A percentile compares a stretch with the other conserved stretches of the same genome.
phyloP scores from a whole-genome alignment of 2,797 vertebrate genomes.

The Oophaga sylvatica region DNA sequence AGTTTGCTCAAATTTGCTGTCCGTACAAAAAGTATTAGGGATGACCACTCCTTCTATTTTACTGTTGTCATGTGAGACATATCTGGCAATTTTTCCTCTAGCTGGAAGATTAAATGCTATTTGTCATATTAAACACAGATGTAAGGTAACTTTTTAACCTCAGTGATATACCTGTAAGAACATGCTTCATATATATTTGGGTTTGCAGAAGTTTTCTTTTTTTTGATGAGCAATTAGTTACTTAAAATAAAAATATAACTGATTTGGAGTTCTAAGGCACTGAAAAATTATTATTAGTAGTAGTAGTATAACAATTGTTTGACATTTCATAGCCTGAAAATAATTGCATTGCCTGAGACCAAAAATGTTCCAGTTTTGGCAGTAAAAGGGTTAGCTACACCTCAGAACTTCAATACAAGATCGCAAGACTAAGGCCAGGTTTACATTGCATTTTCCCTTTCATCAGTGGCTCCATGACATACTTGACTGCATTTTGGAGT shows the following conservation, averaged over 20 bases:
- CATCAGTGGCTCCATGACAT: too few relatives aligned
- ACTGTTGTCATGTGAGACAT: conserved; percentile 77
- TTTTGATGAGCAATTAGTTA: conserved; percentile 61
- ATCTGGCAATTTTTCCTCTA: conserved; percentile 70
- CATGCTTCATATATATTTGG: conserved; percentile 69
- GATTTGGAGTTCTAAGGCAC: background rate
- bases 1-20: conserved; percentile 77
- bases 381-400: too few relatives aligned
- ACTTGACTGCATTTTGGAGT: too few relatives aligned
- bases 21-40: conserved; percentile 73
- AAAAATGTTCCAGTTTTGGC: too few relatives aligned
- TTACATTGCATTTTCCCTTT: too few relatives aligned
- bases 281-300: background rate
- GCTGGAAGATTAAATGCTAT: conserved; percentile 71
- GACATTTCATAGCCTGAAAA: too few relatives aligned
- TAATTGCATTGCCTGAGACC: too few relatives aligned
- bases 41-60: conserved; percentile 72
- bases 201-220: conserved; percentile 43
- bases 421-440: too few relatives aligned
- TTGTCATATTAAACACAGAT: conserved; percentile 78
- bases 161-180: conserved; percentile 76
- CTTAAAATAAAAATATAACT: conserved; percentile 17
- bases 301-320: too few relatives aligned
- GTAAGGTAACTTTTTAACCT: conserved; percentile 75
- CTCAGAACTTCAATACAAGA: too few relatives aligned